These are phyloP conservation scores for Trichogramma evanescens DNA, from an alignment of 2,888 invertebrate species.

Conservation along the genomic window DNA sequence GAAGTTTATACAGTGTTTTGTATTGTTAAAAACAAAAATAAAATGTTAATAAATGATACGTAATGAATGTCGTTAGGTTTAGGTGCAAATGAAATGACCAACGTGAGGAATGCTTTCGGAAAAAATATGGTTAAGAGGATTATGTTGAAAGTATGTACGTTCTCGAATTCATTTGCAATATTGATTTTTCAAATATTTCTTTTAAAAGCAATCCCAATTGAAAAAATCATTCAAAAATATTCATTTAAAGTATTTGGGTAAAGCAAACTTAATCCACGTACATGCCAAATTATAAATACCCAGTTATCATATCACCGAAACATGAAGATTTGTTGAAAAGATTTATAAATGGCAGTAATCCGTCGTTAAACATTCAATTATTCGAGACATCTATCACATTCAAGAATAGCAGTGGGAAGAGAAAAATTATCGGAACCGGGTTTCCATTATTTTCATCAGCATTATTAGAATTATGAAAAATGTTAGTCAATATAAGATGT, in stretches of 20 bases:
- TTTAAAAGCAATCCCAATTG: neutral
- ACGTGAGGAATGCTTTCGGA: slow-evolving; percentile 17
- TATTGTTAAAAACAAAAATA: slow-evolving; percentile 14
- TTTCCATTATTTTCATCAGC: neutral
- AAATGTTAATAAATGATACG: slow-evolving; percentile 11
- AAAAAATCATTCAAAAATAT: neutral
- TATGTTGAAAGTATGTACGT: slow-evolving; percentile 9
- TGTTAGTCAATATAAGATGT: neutral
- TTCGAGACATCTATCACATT: slow-evolving; percentile 17
- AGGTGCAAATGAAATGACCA: slow-evolving; percentile 20
- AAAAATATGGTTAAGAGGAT: slow-evolving; percentile 2
- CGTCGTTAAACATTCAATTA: slow-evolving; percentile 14
- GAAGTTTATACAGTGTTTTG: slow-evolving; percentile 15
- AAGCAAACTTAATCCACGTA: slow-evolving; percentile 13
- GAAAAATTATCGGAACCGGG: slow-evolving; percentile 1
- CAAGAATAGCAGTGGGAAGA: slow-evolving; percentile 19
- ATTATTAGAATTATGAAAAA: too few relatives aligned
- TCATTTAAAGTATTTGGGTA: neutral
- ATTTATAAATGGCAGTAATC: slow-evolving; percentile 2
- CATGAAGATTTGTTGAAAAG: slow-evolving; percentile 14
- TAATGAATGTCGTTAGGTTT: slow-evolving; percentile 15
- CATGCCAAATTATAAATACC: slow-evolving; percentile 13
- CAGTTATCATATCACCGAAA: slow-evolving; percentile 15
- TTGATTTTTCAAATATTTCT: slow-evolving; percentile 1
- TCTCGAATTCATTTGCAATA: neutral